Base-by-base conservation (phyloP, 2,888 invertebrate species). In the Polyploca ridens region DNA sequence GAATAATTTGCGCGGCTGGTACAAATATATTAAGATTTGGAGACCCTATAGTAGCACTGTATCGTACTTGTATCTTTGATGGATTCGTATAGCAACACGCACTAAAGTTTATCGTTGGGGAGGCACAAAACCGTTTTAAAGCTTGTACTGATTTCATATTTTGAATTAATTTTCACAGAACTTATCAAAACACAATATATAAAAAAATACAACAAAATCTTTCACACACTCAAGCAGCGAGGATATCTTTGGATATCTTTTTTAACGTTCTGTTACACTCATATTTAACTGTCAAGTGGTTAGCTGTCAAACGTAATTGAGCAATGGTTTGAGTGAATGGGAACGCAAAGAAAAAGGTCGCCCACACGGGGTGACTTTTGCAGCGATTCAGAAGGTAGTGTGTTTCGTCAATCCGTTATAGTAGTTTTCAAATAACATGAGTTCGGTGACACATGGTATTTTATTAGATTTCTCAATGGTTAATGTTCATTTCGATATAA, bases 61-160 rank as follows among this genome's bases (percentile, higher is more conserved):
- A 77, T 82, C 92, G 86, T 64, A 90, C 84, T 80, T 86, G 88
- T 67, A 87, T 66, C 69, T 81, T 84, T 49, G 74, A 69, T 27
- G 79, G 69, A 68, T 76, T 83, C 79, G 79, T 79, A 66, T 79
- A 72, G 76, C 82, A 86, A 79, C 83, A 85, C 65, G 76, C 68
- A 74, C 74, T 81, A 27, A 78, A 72, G 75, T 74, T 85, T 68
- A 66, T 66, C 60, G 78, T 58, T 62, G 82, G 71, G 64, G 79
- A 72, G 64, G 74, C 69, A 77, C 74, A 77, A 74, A 85, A 77
- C 69, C 82, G 84, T 70, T 73, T 85, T 33, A 87, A 66, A 64
- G 82, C 76, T 63, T 84, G 83, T 60, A 80, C 81, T 75, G 85
- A 84, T 81, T 86, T 92, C 93, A 93, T 92, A 64, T 81, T 87